These are phyloP conservation scores for Melipona bicolor DNA, from an alignment of 2,888 invertebrate genomes.

Conservation along the genomic window DNA sequence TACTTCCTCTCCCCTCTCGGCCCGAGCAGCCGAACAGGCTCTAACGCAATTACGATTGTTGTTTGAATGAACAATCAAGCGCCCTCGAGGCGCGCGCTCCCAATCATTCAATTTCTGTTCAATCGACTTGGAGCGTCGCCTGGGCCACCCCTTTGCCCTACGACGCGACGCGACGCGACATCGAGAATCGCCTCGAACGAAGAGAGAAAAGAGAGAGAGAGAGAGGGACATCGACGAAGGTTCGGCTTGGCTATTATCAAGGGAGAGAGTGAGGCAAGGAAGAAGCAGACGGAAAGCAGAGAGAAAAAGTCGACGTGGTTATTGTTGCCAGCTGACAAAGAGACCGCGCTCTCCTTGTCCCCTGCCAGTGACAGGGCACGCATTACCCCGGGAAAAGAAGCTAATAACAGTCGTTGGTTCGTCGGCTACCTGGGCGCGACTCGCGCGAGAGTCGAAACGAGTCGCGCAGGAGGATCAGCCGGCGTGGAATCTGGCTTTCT, in stretches of 20 bases:
- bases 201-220: too few species aligned
- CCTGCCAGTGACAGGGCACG: conserved; percentile 83
- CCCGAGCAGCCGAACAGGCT: conserved; percentile 63
- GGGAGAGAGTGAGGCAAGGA: background rate
- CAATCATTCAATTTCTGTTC: conserved; percentile 84
- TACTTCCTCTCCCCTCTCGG: conserved; percentile 41
- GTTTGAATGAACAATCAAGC: conserved; percentile 85
- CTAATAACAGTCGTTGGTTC: conserved; percentile 80
- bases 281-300: conserved; percentile 4
- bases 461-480: conserved; percentile 40
- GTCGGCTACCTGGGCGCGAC: conserved; percentile 74
- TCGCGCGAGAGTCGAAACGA: conserved; percentile 31
- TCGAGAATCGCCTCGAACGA: too few species aligned
- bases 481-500: conserved; percentile 52
- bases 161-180: background rate
- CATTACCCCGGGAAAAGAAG: conserved; percentile 81
- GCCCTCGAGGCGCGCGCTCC: conserved; percentile 82
- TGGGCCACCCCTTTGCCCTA: background rate
- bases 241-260: background rate
- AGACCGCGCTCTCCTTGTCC: conserved; percentile 75
- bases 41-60: conserved; percentile 85
- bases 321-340: conserved; percentile 72
- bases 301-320: conserved; percentile 42
- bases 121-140: conserved; percentile 80
- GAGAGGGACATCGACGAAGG: background rate